These are phyloP conservation scores for Oscheius sp. DNA, from an alignment of 2,888 invertebrate genomes.

Conservation along the genomic window DNA sequence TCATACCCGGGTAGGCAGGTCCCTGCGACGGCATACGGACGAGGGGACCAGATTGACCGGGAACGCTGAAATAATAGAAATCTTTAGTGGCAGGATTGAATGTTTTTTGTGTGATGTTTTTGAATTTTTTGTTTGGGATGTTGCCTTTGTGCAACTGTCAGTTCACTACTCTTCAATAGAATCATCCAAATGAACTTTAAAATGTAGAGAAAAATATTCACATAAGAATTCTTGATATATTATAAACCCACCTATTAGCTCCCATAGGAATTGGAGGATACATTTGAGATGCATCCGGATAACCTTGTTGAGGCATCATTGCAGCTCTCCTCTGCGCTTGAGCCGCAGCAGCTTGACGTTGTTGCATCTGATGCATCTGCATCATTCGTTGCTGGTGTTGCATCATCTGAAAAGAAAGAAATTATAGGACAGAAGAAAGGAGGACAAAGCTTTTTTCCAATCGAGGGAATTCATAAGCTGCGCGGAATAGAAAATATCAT, in stretches of 20 bases:
- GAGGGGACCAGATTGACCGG: slow-evolving; percentile 28
- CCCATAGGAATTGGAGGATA: slow-evolving; percentile 31
- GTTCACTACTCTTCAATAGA: too few relatives aligned
- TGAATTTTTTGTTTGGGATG: too few relatives aligned
- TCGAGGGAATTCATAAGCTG: too few relatives aligned
- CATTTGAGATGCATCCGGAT: slow-evolving; percentile 3
- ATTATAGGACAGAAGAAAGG: not conserved
- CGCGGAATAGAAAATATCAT: too few relatives aligned
- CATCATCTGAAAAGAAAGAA: not conserved
- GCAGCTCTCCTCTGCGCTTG: too few relatives aligned
- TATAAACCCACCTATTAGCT: slow-evolving; percentile 31
- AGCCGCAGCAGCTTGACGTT: slow-evolving; percentile 14
- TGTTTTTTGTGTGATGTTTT: too few relatives aligned
- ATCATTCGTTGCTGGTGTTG: not conserved
- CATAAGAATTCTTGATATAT: too few relatives aligned
- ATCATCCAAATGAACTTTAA: too few relatives aligned
- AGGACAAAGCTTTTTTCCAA: not conserved
- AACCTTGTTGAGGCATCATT: slow-evolving; percentile 2
- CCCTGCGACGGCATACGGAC: slow-evolving; percentile 22
- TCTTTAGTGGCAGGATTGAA: too few relatives aligned
- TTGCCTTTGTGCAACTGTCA: too few relatives aligned
- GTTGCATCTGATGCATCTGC: slow-evolving; percentile 4
- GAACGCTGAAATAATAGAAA: slow-evolving; percentile 31
- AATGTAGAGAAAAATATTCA: not conserved
- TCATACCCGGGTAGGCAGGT: slow-evolving; percentile 25